These are phyloP conservation scores for Tenodera sinensis DNA, from an alignment of 2,888 invertebrate species.

Conservation along the genomic window DNA sequence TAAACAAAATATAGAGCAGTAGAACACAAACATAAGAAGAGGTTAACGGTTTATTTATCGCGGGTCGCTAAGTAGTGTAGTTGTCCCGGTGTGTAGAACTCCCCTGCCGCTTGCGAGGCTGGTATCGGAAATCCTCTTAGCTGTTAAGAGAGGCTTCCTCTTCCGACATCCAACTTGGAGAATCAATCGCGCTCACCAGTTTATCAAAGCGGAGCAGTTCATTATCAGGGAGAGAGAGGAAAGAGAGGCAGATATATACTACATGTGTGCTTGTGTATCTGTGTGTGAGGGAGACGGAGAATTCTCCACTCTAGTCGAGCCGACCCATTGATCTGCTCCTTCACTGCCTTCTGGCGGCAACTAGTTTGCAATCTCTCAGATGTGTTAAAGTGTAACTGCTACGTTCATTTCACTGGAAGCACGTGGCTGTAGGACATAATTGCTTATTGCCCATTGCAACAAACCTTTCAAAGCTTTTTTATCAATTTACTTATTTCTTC, in stretches of 20 bases:
- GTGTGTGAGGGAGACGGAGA: background rate
- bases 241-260: background rate
- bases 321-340: background rate
- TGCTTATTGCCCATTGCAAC: background rate
- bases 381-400: background rate
- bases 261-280: background rate
- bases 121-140: background rate
- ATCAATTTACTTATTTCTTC: too few relatives aligned
- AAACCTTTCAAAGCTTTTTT: too few relatives aligned
- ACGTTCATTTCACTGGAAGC: background rate
- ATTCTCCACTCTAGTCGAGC: background rate
- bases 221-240: constrained; percentile 1
- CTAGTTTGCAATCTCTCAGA: background rate
- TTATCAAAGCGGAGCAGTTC: constrained; percentile 17
- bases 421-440: background rate
- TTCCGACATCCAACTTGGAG: background rate
- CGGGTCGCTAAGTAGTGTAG: background rate
- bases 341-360: background rate
- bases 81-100: background rate
- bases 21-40: background rate
- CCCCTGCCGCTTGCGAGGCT: background rate
- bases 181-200: background rate
- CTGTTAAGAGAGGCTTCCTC: background rate
- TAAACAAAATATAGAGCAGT: too few relatives aligned
- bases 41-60: background rate